Evolutionary conservation across 2,113 vertebrate species (phyloP), one percentile per base, ranked within the genome.

Genomic region (Leiothrix lutea): DNA sequence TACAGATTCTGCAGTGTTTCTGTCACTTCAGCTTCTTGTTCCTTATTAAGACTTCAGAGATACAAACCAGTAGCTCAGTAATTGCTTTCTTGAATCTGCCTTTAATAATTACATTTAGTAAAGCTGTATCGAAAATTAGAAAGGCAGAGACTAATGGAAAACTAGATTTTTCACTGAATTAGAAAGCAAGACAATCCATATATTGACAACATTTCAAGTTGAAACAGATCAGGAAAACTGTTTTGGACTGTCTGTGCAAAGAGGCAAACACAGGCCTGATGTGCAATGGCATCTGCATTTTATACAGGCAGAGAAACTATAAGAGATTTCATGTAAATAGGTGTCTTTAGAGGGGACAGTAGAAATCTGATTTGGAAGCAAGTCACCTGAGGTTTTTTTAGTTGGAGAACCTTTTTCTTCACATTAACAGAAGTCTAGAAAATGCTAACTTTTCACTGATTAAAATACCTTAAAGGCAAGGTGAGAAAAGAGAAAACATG

Each of bases 91-190:
- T 99, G 99, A 98, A 99, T 99, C 98, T 99, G 99, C 99, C 99
- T 98, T 98, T 99, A 99, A 99, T 99, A 99, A 99, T 99, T 99
- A 99, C 99, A 99, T 98, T 98, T 98, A 98, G 98, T 98, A 98
- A 98, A 98, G 98, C 98, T 98, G 95, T 98, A 98, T 98, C 33
- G 98, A 98, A 98, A 98, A 98, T 98, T 98, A 98, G 98, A 98
- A 98, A 98, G 98, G 98, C 98, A 98, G 98, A 99, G 98, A 98
- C 99, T 99, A 99, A 99, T 99, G 98, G 99, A 99, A 99, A 99
- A 99, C 99, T 99, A 99, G 99, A 99, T 99, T 99, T 99, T 99
- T 99, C 99, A 99, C 98, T 99, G 99, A 99, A 99, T 99, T 99
- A 99, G 99, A 98, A 99, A 98, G 98, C 98, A 98, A 97, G 97